Conservation (phyloP, 1,140 invertebrate genomes). For the Bombus pascuorum region DNA sequence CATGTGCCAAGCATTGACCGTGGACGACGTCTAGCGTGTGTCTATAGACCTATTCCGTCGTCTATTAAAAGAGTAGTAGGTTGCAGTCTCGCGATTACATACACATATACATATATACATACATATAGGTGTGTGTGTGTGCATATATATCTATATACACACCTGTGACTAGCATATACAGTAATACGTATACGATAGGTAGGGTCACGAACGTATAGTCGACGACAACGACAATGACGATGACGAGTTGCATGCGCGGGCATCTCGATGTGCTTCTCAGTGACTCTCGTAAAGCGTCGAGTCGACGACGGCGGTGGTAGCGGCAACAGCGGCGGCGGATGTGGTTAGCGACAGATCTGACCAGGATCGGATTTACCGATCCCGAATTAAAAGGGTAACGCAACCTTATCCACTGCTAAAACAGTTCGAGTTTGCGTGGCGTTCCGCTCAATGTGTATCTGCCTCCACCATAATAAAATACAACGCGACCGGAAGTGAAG, state of each 20-base stretch:
- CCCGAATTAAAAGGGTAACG: constrained; percentile 45
- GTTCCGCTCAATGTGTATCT: neutral
- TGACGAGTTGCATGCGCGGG: constrained; percentile 58
- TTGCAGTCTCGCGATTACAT: constrained; percentile 58
- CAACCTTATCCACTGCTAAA: constrained; percentile 10
- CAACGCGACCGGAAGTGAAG: constrained; percentile 17
- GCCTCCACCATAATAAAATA: neutral
- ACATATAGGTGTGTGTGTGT: too few relatives aligned
- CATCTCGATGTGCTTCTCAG: constrained; percentile 66
- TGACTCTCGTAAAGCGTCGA: constrained; percentile 63
- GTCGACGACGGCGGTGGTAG: constrained; percentile 13
- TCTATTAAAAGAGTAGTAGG: constrained; percentile 71
- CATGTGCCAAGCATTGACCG: constrained; percentile 73
- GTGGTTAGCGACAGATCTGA: constrained; percentile 80
- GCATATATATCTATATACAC: constrained; percentile 27
- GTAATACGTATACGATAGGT: constrained; percentile 15
- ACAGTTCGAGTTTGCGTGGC: neutral
- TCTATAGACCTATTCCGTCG: constrained; percentile 72
- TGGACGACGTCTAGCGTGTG: constrained; percentile 73
- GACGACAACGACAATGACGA: constrained; percentile 6
- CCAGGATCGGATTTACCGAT: constrained; percentile 68
- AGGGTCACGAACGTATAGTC: neutral
- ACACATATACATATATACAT: constrained; percentile 9
- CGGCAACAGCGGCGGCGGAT: constrained; percentile 3
- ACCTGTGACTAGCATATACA: constrained; percentile 27